A percentile compares a stretch with the other conserved stretches of the same genome.
Conservation (phyloP, 1,140 invertebrate species). For the Belonocnema kinseyi region DNA sequence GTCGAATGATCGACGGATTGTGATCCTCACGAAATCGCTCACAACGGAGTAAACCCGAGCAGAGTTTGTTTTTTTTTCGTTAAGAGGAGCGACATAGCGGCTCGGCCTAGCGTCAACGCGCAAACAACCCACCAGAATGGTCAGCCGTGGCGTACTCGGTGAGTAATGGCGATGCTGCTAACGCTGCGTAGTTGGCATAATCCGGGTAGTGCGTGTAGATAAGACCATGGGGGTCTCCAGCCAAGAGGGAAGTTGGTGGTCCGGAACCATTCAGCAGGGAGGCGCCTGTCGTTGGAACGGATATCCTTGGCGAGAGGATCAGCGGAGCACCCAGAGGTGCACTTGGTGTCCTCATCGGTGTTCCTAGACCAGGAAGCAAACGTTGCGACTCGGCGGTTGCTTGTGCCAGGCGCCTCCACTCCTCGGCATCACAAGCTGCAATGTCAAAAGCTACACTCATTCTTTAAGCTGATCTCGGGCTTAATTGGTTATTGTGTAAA, state of each 20-base stretch:
- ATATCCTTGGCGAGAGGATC: constrained; percentile 91
- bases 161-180: constrained; percentile 87
- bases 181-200: constrained; percentile 91
- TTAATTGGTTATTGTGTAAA: neutral
- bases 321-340: constrained; percentile 88
- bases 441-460: constrained; percentile 66
- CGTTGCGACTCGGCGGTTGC: constrained; percentile 85
- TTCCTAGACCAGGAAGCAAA: constrained; percentile 80
- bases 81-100: constrained; percentile 4
- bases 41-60: neutral
- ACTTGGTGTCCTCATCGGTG: constrained; percentile 81
- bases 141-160: constrained; percentile 90
- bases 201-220: constrained; percentile 89
- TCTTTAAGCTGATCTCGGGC: constrained; percentile 44
- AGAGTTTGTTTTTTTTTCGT: neutral
- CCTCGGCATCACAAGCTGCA: constrained; percentile 83
- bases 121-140: constrained; percentile 96
- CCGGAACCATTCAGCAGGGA: constrained; percentile 84
- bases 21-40: neutral
- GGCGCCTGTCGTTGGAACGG: constrained; percentile 85
- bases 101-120: constrained; percentile 78
- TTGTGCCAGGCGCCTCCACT: constrained; percentile 85
- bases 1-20: neutral
- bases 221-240: constrained; percentile 79
- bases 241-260: constrained; percentile 80